Base-by-base conservation (phyloP, 2,888 invertebrate genomes). In the Drosophila stalkeri region DNA sequence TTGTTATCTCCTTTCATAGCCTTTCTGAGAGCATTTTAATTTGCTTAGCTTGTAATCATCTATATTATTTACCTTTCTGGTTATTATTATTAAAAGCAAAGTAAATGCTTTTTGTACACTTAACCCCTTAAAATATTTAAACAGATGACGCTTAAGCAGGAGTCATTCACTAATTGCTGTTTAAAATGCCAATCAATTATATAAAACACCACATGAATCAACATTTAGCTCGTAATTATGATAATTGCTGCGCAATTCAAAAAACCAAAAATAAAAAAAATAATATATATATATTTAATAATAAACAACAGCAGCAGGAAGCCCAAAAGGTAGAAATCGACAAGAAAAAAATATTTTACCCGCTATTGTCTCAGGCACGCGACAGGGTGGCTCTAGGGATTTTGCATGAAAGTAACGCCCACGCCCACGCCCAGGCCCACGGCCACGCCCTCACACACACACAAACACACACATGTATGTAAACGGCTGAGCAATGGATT, bases 401-500 rank as follows among this genome's bases (percentile, higher is more conserved):
- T 75, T 65, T 31, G 70, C 56, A 61, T 60, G n/a, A 41, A 55
- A 51, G 33, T n/a, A 44, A 52, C 72, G 65, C 80, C 77, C 69
- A 56, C 60, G 51, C 39, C 33, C 47, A 35, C 57, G 47, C 35
- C 57, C 57, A 23, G 51, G 2, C 18, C 23, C 4, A 39, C 55
- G 9, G 33, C 33, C 33, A 33, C 33, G 47, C 57, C 23, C n/a
- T 57, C 33, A 51, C 47, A 16, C 49, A 14, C 35, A 35, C 44
- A 12, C 23, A 41, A 35, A 37, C 57, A 65, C 63, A 60, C 81
- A 77, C 75, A 75, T 70, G 82, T 80, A 86, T 76, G 75, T 88
- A 90, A 84, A 63, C 71, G 86, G 72, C 88, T 88, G 82, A 85
- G 76, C 72, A 86, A 72, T 82, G 87, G 91, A 89, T 91, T 91